These are phyloP conservation scores for Acleris cristana DNA, from an alignment of 2,888 invertebrate genomes.

Conservation along the genomic window DNA sequence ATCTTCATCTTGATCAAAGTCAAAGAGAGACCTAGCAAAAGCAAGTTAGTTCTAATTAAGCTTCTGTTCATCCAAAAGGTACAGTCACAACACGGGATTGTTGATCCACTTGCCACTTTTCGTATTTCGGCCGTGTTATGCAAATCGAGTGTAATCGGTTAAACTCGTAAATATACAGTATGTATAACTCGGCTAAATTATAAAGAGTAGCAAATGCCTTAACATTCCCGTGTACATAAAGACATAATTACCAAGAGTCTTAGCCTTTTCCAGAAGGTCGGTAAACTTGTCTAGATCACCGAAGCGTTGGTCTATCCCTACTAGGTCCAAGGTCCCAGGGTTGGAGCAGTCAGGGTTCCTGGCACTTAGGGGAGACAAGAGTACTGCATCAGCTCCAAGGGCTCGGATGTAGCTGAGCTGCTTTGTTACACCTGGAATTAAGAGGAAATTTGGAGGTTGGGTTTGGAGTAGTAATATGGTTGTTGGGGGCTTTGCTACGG, in stretches of 20 bases:
- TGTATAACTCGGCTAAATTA: too few relatives aligned
- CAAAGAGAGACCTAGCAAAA: too few relatives aligned
- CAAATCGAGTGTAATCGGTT: not conserved
- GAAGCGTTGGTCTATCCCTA: constrained; percentile 87
- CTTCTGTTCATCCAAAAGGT: too few relatives aligned
- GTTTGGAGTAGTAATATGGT: too few relatives aligned
- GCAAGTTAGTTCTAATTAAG: too few relatives aligned
- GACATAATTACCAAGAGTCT: constrained; percentile 61
- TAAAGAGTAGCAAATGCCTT: too few relatives aligned
- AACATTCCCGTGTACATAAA: not conserved
- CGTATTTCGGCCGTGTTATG: not conserved
- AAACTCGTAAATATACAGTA: too few relatives aligned
- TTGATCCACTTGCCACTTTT: not conserved
- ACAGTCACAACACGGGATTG: too few relatives aligned
- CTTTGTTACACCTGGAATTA: constrained; percentile 60
- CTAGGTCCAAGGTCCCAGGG: constrained; percentile 90
- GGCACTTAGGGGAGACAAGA: constrained; percentile 63
- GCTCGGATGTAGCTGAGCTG: constrained; percentile 74
- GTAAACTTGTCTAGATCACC: constrained; percentile 87
- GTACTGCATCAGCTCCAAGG: constrained; percentile 70
- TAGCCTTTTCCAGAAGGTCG: constrained; percentile 78
- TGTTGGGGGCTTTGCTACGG: too few relatives aligned
- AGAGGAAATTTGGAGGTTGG: not conserved
- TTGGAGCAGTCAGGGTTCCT: constrained; percentile 86
- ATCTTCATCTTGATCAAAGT: too few relatives aligned